Base-by-base conservation (phyloP, 2,797 vertebrate species). In the Spheniscus humboldti region DNA sequence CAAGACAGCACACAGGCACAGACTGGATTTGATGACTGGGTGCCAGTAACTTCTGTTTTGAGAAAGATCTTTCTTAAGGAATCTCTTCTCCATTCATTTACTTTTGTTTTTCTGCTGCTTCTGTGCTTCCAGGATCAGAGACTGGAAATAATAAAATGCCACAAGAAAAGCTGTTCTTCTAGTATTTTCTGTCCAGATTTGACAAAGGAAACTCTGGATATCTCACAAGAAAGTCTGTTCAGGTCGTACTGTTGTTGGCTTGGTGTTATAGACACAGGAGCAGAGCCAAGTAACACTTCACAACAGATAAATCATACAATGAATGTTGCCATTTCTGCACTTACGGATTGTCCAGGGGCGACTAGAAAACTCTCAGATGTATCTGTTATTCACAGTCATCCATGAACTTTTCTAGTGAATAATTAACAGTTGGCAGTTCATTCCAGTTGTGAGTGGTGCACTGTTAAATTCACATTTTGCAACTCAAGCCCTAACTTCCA, bases 211-310 rank as follows among this genome's bases (percentile, higher is more conserved):
- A 18, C 11, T 71, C 39, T 90, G 74, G 43, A 20, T 88, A 91
- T 82, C 86, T 94, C 86, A 57, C 0, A 0, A 95, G 59, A 88
- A 92, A 90, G 8, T 60, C 74, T 87, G 35, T 31, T 90, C 60
- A 25, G 9, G 22, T 90, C 27, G 52, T 86, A 23, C 52, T 79
- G 41, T 48, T 87, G 31, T 60, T 92, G 83, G 47, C 55, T 86
- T 84, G 15, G 20, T 73, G 25, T 47, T 89, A 64, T 0, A 72
- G 53, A 74, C 0, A 2, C 2, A 7, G 67, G 45, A 95, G 17
- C 37, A 77, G 56, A 93, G 90, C 56, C 74, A 89, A 95, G 52
- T 67, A 96, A 94, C 45, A 85, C 24, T 94, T 93, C 56, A 60
- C 35, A 92, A 80, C 45, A 79, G 92, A 92, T 86, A 88, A 92